These are phyloP conservation scores for Nyctereutes procyonoides DNA, from an alignment of 2,113 vertebrate species.

Conservation along the genomic window DNA sequence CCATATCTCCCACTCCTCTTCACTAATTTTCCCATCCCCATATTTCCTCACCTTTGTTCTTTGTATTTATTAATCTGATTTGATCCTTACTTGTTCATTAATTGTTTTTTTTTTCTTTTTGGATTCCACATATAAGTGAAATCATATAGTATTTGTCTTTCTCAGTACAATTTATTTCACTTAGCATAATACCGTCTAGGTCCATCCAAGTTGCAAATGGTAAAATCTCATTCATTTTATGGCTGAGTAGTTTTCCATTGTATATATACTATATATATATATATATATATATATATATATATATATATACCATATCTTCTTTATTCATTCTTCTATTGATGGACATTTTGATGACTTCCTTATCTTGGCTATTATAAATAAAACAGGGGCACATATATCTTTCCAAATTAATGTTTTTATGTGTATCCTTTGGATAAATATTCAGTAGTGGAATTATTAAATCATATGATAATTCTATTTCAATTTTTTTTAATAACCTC, in stretches of 20 bases:
- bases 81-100: not conserved
- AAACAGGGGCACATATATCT: not conserved
- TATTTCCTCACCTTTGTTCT: not conserved
- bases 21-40: not conserved
- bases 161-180: not conserved
- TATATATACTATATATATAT: not conserved
- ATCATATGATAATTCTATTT: not conserved
- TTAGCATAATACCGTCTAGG: not conserved
- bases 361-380: not conserved
- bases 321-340: not conserved
- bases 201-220: not conserved
- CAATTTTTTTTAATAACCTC: not conserved
- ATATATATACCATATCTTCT: not conserved
- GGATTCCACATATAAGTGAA: not conserved
- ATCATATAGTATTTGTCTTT: not conserved
- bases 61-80: not conserved
- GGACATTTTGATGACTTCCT: not conserved
- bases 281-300: not conserved
- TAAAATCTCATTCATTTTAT: not conserved
- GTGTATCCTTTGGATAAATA: not conserved
- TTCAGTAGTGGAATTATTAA: not conserved
- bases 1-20: not conserved
- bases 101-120: not conserved
- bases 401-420: not conserved
- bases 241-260: not conserved